Evolutionary conservation across 2,888 invertebrate genomes (phyloP).

Genomic region (Anoncus sp.): DNA sequence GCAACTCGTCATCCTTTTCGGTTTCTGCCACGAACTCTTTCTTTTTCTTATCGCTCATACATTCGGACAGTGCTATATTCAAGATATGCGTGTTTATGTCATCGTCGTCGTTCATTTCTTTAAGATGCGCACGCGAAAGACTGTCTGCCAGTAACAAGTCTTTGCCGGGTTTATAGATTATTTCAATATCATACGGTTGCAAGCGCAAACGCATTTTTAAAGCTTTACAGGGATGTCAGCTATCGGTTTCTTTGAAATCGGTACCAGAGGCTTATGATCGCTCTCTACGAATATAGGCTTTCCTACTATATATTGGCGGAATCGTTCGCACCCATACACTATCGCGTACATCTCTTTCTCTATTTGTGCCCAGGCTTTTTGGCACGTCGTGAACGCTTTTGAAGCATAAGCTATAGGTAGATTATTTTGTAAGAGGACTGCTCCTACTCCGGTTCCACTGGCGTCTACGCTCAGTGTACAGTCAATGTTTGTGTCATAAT

Average conservation of each 20-base stretch:
- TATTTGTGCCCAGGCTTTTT: slow-evolving; percentile 61
- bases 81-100: slow-evolving; percentile 55
- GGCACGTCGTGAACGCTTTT: slow-evolving; percentile 57
- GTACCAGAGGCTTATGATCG: slow-evolving; percentile 59
- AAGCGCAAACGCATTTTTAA: slow-evolving; percentile 64
- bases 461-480: too few relatives aligned
- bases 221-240: slow-evolving; percentile 51
- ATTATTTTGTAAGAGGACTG: slow-evolving; percentile 63
- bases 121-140: slow-evolving; percentile 61
- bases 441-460: too few relatives aligned
- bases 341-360: slow-evolving; percentile 63
- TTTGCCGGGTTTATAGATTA: slow-evolving; percentile 65
- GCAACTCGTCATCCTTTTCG: slow-evolving; percentile 56
- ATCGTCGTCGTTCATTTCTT: slow-evolving; percentile 22
- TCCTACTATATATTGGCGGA: slow-evolving; percentile 58
- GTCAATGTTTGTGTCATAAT: slow-evolving; percentile 58
- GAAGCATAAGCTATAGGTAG: slow-evolving; percentile 66
- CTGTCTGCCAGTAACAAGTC: slow-evolving; percentile 63
- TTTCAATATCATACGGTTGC: slow-evolving; percentile 59
- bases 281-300: slow-evolving; percentile 48
- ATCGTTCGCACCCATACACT: slow-evolving; percentile 62
- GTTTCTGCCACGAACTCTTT: slow-evolving; percentile 54
- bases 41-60: slow-evolving; percentile 45
- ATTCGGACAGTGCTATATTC: slow-evolving; percentile 41
- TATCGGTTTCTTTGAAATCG: slow-evolving; percentile 61